A percentile compares a stretch with the other conserved stretches of the same genome.
phyloP scores from a whole-genome alignment of 2,797 vertebrate genomes.

The Macrochelys suwanniensis region DNA sequence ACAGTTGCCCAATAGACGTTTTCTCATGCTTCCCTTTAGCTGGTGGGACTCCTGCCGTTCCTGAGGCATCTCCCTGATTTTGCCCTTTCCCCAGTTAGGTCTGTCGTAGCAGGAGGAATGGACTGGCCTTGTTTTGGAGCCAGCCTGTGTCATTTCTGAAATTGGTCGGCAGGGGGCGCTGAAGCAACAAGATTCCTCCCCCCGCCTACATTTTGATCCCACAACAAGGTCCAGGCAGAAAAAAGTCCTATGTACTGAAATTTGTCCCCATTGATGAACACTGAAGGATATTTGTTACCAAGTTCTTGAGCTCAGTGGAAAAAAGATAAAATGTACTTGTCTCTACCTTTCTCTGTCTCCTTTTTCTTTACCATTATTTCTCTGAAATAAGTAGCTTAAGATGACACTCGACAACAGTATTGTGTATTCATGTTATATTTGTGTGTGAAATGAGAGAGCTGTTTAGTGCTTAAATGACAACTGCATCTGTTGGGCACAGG shows the following conservation, averaged over 20 bases:
- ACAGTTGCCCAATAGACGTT: neutral
- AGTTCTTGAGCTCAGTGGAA: neutral
- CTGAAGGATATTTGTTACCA: rapidly evolving
- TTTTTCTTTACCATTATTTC: neutral
- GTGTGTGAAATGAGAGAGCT: neutral
- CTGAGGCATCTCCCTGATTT: neutral
- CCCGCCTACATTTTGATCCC: neutral
- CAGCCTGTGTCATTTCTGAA: neutral
- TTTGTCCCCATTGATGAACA: neutral
- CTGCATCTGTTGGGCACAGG: rapidly evolving
- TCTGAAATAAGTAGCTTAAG: neutral
- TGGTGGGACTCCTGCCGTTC: neutral
- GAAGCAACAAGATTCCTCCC: neutral
- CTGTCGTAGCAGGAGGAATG: neutral
- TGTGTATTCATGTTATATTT: neutral
- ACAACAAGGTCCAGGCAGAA: rapidly evolving
- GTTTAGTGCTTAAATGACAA: neutral
- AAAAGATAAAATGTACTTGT: neutral
- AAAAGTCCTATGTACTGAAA: rapidly evolving
- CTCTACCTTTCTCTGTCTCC: neutral
- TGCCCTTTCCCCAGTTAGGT: neutral
- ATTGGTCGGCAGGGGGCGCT: neutral
- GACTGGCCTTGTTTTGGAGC: neutral
- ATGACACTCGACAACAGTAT: neutral
- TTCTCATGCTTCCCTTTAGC: neutral